Conservation (phyloP, 2,113 vertebrate species). For the Lagopus leucura region DNA sequence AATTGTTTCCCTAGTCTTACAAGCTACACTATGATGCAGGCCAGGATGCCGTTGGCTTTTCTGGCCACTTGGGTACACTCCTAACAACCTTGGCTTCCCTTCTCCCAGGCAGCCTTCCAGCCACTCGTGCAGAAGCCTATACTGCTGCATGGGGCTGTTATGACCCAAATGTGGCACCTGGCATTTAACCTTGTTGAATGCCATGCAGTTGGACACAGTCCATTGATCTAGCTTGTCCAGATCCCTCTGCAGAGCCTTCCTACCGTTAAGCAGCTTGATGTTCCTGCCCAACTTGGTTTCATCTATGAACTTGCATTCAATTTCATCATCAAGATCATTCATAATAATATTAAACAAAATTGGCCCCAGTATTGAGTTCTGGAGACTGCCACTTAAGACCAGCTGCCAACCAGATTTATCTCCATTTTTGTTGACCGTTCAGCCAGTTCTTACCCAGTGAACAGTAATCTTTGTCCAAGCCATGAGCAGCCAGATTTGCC, state of each 20-base stretch:
- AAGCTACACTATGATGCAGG: background rate
- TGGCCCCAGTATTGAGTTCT: background rate
- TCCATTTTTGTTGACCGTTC: background rate
- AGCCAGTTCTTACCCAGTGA: background rate
- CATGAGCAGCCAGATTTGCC: background rate
- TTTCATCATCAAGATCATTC: background rate
- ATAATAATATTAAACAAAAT: background rate
- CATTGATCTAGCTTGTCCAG: background rate
- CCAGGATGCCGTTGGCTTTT: background rate
- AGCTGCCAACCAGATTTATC: background rate
- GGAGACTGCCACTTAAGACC: background rate
- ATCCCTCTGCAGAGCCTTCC: background rate
- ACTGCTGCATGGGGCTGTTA: background rate
- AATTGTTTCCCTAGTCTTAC: background rate
- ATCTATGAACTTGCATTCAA: background rate
- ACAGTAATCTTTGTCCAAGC: background rate
- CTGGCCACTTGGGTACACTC: background rate
- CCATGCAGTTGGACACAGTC: background rate
- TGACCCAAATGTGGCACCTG: background rate
- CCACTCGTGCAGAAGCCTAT: background rate
- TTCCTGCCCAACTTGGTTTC: background rate
- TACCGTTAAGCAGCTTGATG: background rate
- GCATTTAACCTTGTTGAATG: background rate
- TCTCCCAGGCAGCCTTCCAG: background rate
- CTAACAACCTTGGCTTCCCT: background rate